A percentile compares a stretch with the other conserved stretches of the same genome.
phyloP scores from a whole-genome alignment of 1,140 invertebrate species.

The Steinernema khuongi region DNA sequence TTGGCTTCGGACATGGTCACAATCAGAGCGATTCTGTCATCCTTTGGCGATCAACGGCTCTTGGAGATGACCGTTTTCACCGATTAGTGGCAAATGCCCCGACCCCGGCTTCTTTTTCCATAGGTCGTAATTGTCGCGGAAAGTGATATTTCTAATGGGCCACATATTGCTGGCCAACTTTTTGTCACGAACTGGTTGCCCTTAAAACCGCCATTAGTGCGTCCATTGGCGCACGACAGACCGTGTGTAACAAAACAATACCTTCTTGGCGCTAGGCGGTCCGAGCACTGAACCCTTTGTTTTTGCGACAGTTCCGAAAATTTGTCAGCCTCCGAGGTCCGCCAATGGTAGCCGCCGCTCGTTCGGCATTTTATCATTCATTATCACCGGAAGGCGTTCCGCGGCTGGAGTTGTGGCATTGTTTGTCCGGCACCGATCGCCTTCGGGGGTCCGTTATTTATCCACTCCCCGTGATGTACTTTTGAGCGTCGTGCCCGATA shows the following conservation, averaged over 20 bases:
- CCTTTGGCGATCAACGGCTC: too few species aligned
- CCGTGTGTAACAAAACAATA: slow-evolving; percentile 6
- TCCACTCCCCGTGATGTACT: not conserved
- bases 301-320: not conserved
- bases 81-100: too few species aligned
- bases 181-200: not conserved
- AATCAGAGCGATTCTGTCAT: too few species aligned
- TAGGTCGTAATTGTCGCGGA: not conserved
- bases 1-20: too few species aligned
- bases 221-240: not conserved
- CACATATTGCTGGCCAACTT: not conserved
- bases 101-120: not conserved
- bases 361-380: slow-evolving; percentile 14
- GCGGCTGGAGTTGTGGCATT: not conserved
- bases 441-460: slow-evolving; percentile 7
- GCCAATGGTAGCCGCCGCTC: not conserved
- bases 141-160: not conserved
- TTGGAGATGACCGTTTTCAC: too few species aligned
- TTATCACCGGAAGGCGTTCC: not conserved
- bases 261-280: not conserved
- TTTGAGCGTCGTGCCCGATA: not conserved
- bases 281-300: not conserved
- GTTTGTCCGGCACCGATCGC: slow-evolving; percentile 16
- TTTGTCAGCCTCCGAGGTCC: not conserved
- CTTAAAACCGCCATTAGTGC: not conserved